Percentiles rank a stretch among this genome's conserved stretches.
phyloP scores from a whole-genome alignment of 2,113 vertebrate genomes.

The Corythornis vintsioides region DNA sequence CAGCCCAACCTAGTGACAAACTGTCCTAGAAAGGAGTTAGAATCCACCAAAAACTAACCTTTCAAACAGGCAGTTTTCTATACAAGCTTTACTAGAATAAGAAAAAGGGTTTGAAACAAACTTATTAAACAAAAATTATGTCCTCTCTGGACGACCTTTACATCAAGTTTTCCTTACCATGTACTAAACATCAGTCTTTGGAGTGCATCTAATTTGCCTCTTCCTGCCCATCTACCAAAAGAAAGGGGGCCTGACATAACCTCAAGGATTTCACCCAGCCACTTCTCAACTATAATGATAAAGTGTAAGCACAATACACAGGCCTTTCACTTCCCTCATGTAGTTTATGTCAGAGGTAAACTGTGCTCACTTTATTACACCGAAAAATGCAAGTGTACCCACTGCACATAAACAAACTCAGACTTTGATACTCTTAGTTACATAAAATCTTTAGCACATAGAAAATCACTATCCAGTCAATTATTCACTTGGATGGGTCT shows the following conservation, averaged over 20 bases:
- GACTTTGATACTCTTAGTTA: conserved; percentile 65
- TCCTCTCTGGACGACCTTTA: not conserved
- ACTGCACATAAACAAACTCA: conserved; percentile 59
- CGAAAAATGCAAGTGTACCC: conserved; percentile 18
- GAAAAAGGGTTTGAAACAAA: not conserved
- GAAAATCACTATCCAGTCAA: conserved; percentile 47
- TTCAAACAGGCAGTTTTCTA: not conserved
- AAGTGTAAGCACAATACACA: not conserved
- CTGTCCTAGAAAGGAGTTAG: not conserved
- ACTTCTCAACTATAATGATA: not conserved
- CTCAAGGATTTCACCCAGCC: not conserved
- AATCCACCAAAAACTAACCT: not conserved
- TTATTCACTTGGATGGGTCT: conserved; percentile 46
- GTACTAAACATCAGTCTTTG: not conserved
- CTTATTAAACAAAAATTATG: not conserved
- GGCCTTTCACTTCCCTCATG: not conserved
- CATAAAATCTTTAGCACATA: conserved; percentile 48
- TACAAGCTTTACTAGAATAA: accelerated
- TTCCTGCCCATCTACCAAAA: not conserved
- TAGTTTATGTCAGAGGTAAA: not conserved
- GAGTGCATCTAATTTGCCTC: not conserved
- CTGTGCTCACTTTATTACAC: not conserved
- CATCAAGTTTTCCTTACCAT: not conserved
- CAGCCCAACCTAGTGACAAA: not conserved
- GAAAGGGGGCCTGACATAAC: not conserved